phyloP scores from a whole-genome alignment of 1,140 invertebrate genomes.

The Lycorma delicatula region DNA sequence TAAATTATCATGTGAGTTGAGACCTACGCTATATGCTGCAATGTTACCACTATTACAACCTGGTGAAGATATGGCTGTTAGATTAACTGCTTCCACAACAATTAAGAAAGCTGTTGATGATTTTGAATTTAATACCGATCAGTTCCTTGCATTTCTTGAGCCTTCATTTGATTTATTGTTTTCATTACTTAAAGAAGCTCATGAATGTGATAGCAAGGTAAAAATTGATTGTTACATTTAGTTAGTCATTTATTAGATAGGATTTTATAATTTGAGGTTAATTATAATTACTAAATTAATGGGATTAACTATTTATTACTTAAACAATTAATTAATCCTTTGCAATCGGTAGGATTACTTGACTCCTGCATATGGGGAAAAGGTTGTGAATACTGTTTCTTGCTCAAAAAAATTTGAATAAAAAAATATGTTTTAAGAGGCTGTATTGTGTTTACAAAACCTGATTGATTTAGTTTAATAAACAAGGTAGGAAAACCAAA shows the following conservation, averaged over 20 bases:
- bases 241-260: constrained; percentile 1
- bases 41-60: constrained; percentile 59
- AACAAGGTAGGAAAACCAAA: too few relatives aligned
- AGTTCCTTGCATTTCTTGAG: constrained; percentile 75
- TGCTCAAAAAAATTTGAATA: too few relatives aligned
- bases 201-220: constrained; percentile 89
- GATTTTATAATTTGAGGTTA: not conserved
- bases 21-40: constrained; percentile 71
- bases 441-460: too few relatives aligned
- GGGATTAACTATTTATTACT: constrained; percentile 7
- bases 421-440: too few relatives aligned
- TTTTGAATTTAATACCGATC: constrained; percentile 81
- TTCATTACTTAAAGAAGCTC: constrained; percentile 73
- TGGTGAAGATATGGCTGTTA: constrained; percentile 73
- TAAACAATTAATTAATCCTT: too few relatives aligned
- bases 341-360: too few relatives aligned
- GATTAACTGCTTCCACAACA: constrained; percentile 67
- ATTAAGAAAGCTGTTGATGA: constrained; percentile 79
- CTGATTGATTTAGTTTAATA: too few relatives aligned
- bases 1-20: constrained; percentile 66
- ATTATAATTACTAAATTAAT: not conserved
- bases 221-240: constrained; percentile 18
- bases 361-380: too few relatives aligned
- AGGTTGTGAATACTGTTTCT: too few relatives aligned
- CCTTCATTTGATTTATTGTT: constrained; percentile 70